Base-by-base conservation (phyloP, 2,113 vertebrate species). In the Vanacampus margaritifer region DNA sequence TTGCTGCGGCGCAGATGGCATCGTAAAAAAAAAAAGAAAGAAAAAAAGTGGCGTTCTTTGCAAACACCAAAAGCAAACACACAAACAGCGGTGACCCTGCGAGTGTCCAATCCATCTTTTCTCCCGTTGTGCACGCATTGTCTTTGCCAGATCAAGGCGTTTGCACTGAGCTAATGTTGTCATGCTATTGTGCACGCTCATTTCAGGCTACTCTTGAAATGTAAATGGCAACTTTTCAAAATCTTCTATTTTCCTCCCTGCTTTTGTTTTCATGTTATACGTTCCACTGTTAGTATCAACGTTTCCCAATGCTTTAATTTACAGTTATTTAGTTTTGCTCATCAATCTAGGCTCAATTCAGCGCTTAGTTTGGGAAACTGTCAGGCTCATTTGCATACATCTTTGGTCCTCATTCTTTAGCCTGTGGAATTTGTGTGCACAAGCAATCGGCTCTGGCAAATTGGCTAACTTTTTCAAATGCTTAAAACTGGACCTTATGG, bases 61-160 rank as follows among this genome's bases (percentile, higher is more conserved):
- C 89, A 90, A 92, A 92, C 89, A 90, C 70, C 67, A 72, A 91
- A 89, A 85, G 89, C 88, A 91, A 92, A 92, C 91, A 91, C 84
- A 90, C 90, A 90, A 91, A 89, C 89, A 90, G 83, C 69, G 80
- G 83, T 86, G 89, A 91, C 90, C 88, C 86, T 81, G 76, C 8
- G 79, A 87, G 87, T 86, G 85, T 78, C 57, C 85, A 78, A 91
- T 91, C 85, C 89, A 90, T 92, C 91, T 91, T 89, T 79, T 85
- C 85, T 89, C 78, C 87, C 85, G 90, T 89, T 86, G 87, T 78
- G 78, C 0, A 50, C 78, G 79, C 70, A 78, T 83, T 91, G 86
- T 89, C 79, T 79, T 70, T 64, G 60, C 37, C 61, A 86, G 82
- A 88, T 89, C 85, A 88, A 88, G 88, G 87, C 39, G 12, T 50